Percentiles rank a stretch among this genome's conserved stretches.
Conservation (phyloP, 1,140 invertebrate genomes). For the Eubasilissa regina region DNA sequence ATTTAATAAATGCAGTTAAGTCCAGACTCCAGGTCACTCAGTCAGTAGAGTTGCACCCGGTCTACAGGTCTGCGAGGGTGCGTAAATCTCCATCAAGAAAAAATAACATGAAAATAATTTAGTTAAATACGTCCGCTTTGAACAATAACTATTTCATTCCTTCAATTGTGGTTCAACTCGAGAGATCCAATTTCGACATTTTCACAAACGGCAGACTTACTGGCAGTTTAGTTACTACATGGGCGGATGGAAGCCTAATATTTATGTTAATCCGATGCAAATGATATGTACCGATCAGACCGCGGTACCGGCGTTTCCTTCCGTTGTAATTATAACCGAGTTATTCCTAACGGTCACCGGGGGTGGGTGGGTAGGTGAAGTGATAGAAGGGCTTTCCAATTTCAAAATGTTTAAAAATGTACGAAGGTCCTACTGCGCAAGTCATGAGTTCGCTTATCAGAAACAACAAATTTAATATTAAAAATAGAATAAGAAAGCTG, state of each 20-base stretch:
- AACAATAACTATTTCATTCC: not conserved
- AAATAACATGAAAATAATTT: not conserved
- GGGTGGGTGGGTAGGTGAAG: not conserved
- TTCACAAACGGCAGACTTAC: not conserved
- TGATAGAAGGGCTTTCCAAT: too few species aligned
- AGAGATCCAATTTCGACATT: not conserved
- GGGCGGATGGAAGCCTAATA: constrained; percentile 47
- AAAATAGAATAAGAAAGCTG: too few species aligned
- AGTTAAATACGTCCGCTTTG: not conserved
- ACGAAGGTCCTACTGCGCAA: not conserved
- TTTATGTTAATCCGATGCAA: constrained; percentile 61
- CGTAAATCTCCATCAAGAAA: not conserved
- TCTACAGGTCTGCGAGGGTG: not conserved
- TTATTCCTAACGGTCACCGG: constrained; percentile 58
- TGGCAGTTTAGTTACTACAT: not conserved
- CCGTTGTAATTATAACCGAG: constrained; percentile 60
- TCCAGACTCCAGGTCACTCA: constrained; percentile 1
- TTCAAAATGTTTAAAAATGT: not conserved
- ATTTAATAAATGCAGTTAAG: too few species aligned
- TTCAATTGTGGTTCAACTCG: not conserved
- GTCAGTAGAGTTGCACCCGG: constrained; percentile 16
- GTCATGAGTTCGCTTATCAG: not conserved
- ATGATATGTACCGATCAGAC: constrained; percentile 59
- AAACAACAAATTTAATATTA: too few species aligned
- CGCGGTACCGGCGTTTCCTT: constrained; percentile 58